Percentiles rank a stretch among this genome's conserved stretches.
phyloP scores from a whole-genome alignment of 2,113 vertebrate species.

The Cyanoderma ruficeps region DNA sequence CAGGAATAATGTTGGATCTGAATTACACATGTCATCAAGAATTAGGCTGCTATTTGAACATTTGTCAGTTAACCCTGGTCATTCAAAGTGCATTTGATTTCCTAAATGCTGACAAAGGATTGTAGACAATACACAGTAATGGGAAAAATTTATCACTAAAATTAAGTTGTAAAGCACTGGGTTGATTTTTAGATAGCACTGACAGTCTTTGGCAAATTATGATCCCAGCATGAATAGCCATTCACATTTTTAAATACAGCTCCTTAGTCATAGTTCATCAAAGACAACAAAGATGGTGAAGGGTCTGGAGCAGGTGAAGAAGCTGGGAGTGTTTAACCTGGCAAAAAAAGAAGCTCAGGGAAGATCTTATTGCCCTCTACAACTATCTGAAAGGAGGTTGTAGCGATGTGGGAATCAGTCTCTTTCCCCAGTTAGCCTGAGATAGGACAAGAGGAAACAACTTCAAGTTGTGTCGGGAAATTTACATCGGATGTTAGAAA shows the following conservation, averaged over 20 bases:
- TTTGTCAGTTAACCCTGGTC: neutral
- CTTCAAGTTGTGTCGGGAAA: neutral
- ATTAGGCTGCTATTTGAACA: neutral
- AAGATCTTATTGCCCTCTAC: neutral
- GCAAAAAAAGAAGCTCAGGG: neutral
- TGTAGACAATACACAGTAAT: neutral
- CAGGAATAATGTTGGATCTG: neutral
- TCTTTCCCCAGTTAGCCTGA: neutral
- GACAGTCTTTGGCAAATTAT: neutral
- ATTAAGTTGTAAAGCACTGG: neutral
- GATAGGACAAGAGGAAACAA: fast-evolving
- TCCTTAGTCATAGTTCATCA: neutral
- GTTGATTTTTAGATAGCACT: neutral
- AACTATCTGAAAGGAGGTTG: neutral
- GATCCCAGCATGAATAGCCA: neutral
- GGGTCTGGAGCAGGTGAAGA: neutral
- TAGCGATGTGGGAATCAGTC: neutral
- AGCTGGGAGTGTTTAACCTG: neutral
- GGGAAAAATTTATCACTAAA: neutral
- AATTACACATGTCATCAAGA: neutral
- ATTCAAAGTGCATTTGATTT: neutral
- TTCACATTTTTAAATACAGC: neutral
- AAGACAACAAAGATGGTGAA: neutral
- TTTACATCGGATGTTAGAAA: neutral
- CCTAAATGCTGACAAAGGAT: neutral